Evolutionary conservation across 2,888 invertebrate species (phyloP).

Genomic region (Calephelis perditalis): DNA sequence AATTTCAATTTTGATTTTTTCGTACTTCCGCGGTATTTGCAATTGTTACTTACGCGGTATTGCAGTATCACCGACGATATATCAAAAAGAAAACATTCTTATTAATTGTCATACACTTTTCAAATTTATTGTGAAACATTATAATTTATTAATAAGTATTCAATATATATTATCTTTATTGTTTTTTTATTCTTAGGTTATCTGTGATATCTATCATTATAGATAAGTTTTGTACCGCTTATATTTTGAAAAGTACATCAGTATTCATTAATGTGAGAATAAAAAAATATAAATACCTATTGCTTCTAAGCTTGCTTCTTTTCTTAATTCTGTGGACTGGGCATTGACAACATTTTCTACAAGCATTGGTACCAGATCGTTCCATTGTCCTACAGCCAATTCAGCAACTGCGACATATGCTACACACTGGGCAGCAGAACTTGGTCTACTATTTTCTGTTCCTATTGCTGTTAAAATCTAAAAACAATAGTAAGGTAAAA

Average conservation of each 20-base stretch:
- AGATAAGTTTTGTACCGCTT: background rate
- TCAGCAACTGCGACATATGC: constrained; percentile 99
- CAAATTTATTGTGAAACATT: no score
- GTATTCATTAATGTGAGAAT: no score
- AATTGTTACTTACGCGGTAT: no score
- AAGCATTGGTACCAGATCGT: constrained; percentile 90
- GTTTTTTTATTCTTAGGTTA: background rate
- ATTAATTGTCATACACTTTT: no score
- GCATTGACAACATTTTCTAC: constrained; percentile 94
- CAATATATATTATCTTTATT: background rate
- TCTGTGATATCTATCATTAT: background rate
- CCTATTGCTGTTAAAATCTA: constrained; percentile 96
- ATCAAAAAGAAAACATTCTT: no score
- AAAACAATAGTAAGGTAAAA: constrained; percentile 25
- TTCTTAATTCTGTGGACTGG: constrained; percentile 93
- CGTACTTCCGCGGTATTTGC: no score
- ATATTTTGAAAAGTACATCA: no score
- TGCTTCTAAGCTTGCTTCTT: constrained; percentile 97
- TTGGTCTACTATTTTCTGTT: constrained; percentile 96
- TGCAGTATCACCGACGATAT: no score
- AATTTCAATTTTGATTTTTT: no score
- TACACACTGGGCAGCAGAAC: constrained; percentile 99
- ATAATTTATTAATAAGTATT: background rate
- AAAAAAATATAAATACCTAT: constrained; percentile 81
- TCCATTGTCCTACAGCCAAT: constrained; percentile 95